phyloP scores from a whole-genome alignment of 2,797 vertebrate genomes.

The Ctenosaura bakeri region DNA sequence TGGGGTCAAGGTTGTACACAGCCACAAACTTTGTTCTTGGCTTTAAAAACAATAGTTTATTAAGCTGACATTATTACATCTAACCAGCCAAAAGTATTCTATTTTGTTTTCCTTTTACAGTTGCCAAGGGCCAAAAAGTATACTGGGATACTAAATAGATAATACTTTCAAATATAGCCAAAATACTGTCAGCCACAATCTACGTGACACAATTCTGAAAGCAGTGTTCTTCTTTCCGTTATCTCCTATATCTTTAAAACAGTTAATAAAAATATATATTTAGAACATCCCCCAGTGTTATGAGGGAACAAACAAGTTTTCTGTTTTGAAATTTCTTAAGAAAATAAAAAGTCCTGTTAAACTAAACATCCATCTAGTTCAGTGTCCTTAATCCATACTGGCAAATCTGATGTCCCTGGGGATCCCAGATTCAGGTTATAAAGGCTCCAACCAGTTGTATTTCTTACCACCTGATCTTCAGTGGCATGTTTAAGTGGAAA shows the following conservation, averaged over 20 bases:
- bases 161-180: not conserved
- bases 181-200: not conserved
- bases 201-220: not conserved
- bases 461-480: not conserved
- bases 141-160: not conserved
- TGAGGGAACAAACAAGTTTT: not conserved
- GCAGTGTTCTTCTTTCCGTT: constrained; percentile 1
- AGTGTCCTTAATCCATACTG: not conserved
- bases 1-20: not conserved
- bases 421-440: not conserved
- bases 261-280: not conserved
- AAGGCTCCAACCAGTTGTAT: not conserved
- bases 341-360: not conserved
- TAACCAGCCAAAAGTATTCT: not conserved
- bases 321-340: not conserved
- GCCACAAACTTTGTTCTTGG: not conserved
- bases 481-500: not conserved
- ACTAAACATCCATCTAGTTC: not conserved
- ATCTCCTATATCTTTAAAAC: not conserved
- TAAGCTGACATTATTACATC: not conserved
- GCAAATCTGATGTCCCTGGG: not conserved
- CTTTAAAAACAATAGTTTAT: not conserved
- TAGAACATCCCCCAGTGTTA: not conserved
- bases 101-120: not conserved
- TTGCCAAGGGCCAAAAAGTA: not conserved